Evolutionary conservation across 2,113 vertebrate species (phyloP).

Genomic region (Prunella fulvescens): DNA sequence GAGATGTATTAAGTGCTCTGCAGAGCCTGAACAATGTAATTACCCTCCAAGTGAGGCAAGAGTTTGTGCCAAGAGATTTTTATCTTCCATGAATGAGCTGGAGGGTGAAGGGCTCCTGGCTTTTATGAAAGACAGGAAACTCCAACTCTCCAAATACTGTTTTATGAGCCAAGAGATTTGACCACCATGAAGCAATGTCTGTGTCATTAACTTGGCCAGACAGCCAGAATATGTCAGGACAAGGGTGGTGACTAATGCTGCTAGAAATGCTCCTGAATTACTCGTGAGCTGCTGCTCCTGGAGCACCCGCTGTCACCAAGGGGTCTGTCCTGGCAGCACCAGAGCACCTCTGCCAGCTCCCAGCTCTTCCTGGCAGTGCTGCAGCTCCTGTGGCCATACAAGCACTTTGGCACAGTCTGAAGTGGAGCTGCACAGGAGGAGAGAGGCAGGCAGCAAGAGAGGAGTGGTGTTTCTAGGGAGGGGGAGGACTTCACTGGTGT

Average conservation of each 20-base stretch:
- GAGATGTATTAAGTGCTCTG: background rate
- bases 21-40: conserved; percentile 28
- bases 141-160: conserved; percentile 5
- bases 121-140: conserved; percentile 64
- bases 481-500: background rate
- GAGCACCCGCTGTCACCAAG: background rate
- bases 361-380: background rate
- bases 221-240: background rate
- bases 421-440: accelerated
- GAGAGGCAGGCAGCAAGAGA: background rate
- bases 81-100: conserved; percentile 58
- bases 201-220: conserved; percentile 55
- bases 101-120: conserved; percentile 27
- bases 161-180: conserved; percentile 56
- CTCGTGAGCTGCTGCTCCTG: background rate
- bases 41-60: conserved; percentile 35
- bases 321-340: background rate
- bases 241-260: conserved; percentile 6
- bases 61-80: conserved; percentile 63
- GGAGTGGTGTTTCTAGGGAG: background rate
- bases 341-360: background rate
- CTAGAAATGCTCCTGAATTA: background rate
- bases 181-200: conserved; percentile 30
- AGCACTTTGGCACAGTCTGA: background rate
- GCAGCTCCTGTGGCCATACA: background rate